phyloP scores from a whole-genome alignment of 37 sponge, comb jelly and placozoan genomes.

The Diacarnus erythraeanus region DNA sequence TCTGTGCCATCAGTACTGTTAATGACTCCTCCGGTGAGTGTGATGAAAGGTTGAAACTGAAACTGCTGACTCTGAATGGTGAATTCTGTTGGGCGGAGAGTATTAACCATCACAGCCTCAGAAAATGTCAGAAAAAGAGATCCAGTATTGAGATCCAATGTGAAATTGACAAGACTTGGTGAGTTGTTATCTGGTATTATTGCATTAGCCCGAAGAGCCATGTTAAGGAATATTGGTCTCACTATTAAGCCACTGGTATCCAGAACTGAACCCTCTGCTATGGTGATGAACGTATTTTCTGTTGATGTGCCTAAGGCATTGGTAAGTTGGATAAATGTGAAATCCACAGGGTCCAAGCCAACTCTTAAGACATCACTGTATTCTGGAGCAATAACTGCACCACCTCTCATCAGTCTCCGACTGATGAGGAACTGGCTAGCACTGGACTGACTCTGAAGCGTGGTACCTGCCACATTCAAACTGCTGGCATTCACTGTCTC shows the following conservation, averaged over 20 bases:
- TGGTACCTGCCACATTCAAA: constrained; percentile 44
- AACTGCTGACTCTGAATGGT: constrained; percentile 39
- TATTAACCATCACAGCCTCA: constrained; percentile 53
- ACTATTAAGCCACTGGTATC: constrained; percentile 54
- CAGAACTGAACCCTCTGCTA: constrained; percentile 42
- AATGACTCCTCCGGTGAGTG: constrained; percentile 37
- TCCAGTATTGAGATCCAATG: constrained; percentile 78
- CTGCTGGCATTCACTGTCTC: constrained; percentile 80
- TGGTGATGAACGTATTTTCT: constrained; percentile 69
- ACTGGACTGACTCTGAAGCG: constrained; percentile 51
- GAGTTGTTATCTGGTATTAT: constrained; percentile 57
- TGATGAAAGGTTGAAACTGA: background rate
- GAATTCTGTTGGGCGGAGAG: constrained; percentile 44
- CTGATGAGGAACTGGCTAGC: constrained; percentile 1
- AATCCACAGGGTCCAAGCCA: constrained; percentile 32
- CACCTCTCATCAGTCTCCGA: constrained; percentile 14
- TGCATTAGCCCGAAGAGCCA: constrained; percentile 54
- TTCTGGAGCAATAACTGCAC: constrained; percentile 27
- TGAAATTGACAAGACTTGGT: constrained; percentile 67
- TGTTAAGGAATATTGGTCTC: constrained; percentile 24
- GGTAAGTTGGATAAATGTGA: constrained; percentile 48
- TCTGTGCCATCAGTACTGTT: constrained; percentile 54
- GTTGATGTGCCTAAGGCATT: constrained; percentile 39
- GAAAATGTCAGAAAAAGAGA: constrained; percentile 77
- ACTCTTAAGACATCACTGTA: constrained; percentile 56